A percentile compares a stretch with the other conserved stretches of the same genome.
phyloP scores from a whole-genome alignment of 92 coral and sea anemone species.

The Bergia puertoricense region DNA sequence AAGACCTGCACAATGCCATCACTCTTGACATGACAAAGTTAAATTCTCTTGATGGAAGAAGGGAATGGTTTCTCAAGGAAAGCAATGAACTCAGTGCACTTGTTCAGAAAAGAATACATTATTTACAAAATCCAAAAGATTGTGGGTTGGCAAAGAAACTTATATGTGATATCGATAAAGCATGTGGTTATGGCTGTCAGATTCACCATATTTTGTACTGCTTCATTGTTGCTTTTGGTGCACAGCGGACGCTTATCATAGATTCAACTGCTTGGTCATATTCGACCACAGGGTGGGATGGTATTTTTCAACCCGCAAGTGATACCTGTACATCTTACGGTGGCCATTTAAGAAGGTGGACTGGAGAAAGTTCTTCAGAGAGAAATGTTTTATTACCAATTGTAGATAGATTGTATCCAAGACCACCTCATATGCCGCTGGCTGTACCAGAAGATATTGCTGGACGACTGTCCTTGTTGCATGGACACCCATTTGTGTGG shows the following conservation, averaged over 20 bases:
- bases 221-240: slow-evolving; percentile 86
- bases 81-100: slow-evolving; percentile 69
- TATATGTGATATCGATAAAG: slow-evolving; percentile 89
- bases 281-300: slow-evolving; percentile 86
- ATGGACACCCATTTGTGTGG: slow-evolving; percentile 97
- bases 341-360: slow-evolving; percentile 67
- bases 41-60: slow-evolving; percentile 59
- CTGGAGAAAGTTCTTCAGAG: slow-evolving; percentile 29
- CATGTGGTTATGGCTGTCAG: slow-evolving; percentile 98
- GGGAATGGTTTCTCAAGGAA: slow-evolving; percentile 69
- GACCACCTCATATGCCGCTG: slow-evolving; percentile 86
- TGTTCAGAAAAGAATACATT: slow-evolving; percentile 77
- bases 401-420: slow-evolving; percentile 82
- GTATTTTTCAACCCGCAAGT: slow-evolving; percentile 81
- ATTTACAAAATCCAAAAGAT: slow-evolving; percentile 86
- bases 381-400: slow-evolving; percentile 81
- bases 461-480: slow-evolving; percentile 61
- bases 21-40: slow-evolving; percentile 71
- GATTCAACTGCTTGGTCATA: slow-evolving; percentile 92
- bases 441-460: slow-evolving; percentile 92
- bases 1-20: slow-evolving; percentile 76
- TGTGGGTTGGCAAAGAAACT: slow-evolving; percentile 86
- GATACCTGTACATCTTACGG: slow-evolving; percentile 66
- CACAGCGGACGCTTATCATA: slow-evolving; percentile 78
- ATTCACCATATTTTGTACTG: slow-evolving; percentile 91